Percentiles rank a stretch among this genome's conserved stretches.
These are phyloP conservation scores for Psilopsiagon aymara DNA, from an alignment of 2,113 vertebrate species.

Conservation along the genomic window DNA sequence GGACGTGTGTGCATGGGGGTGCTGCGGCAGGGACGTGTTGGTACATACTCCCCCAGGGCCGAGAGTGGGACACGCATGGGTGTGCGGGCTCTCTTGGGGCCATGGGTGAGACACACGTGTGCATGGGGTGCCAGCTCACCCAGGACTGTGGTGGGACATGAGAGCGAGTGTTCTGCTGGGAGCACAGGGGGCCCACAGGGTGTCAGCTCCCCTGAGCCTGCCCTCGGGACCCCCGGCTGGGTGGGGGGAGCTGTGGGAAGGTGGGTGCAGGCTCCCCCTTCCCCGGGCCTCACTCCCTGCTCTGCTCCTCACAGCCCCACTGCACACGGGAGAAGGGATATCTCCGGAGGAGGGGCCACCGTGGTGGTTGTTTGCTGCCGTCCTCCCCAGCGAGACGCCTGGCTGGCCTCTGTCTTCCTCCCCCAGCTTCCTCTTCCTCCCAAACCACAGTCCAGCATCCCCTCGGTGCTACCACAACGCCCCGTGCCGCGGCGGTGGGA, in stretches of 20 bases:
- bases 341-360: background rate
- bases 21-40: background rate
- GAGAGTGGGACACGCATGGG: background rate
- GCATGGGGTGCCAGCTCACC: fast-evolving
- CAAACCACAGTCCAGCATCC: background rate
- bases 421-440: background rate
- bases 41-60: background rate
- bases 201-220: background rate
- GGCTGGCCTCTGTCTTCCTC: background rate
- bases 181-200: background rate
- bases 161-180: background rate
- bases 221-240: background rate
- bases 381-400: background rate
- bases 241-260: background rate
- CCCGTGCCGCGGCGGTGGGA: fast-evolving
- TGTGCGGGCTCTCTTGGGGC: background rate
- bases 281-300: too few species aligned
- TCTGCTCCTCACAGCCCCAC: background rate
- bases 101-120: background rate
- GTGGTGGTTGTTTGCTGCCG: too few species aligned
- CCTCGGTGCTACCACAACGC: background rate
- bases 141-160: background rate
- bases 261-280: background rate
- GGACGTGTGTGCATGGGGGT: background rate
- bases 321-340: background rate